Evolutionary conservation across 2,888 invertebrate genomes (phyloP), one percentile per base, ranked within the genome.

Genomic region (Caradrina kadenii): DNA sequence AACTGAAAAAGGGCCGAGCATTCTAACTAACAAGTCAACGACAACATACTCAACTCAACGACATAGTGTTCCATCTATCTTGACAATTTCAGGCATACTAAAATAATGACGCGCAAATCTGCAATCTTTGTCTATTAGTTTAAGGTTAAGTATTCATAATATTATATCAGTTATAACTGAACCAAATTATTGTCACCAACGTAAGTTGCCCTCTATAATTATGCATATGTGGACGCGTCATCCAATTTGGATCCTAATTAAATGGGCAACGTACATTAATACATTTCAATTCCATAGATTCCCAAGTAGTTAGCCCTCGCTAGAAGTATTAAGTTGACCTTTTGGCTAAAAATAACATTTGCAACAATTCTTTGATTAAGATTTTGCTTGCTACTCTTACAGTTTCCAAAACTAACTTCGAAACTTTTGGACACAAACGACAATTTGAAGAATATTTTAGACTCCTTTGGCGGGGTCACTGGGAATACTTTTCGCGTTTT

Each of bases 401-500:
- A 17, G 49, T 64, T 58, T 52, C n/a, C 8, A 64, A 77, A 81
- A 72, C 61, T 67, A 62, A 62, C 72, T 58, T 59, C 31, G 1
- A 39, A 56, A 69, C 52, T 76, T 66, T 42, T 42, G 45, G 31
- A 35, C 64, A 64, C 58, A 74, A 79, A 62, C 52, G 60, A 31
- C 54, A 63, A 64, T 61, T 76, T 61, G 42, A 63, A 31, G 26
- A 52, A 31, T 45, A 64, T 83, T 83, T 69, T 39, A 49, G 45
- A 69, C 11, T n/a, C 42, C 58, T 81, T 83, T 78, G 69, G 74
- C 22, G 54, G 54, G 42, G 35, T 22, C 73, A 70, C 66, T 80
- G 73, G 73, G 61, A 69, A 83, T 74, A 81, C 69, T 84, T 84
- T 81, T 79, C 84, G 53, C 39, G 48, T 81, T 82, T 61, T 45